Conservation (phyloP, 2,888 invertebrate genomes). For the Caenorhabditis afra region DNA sequence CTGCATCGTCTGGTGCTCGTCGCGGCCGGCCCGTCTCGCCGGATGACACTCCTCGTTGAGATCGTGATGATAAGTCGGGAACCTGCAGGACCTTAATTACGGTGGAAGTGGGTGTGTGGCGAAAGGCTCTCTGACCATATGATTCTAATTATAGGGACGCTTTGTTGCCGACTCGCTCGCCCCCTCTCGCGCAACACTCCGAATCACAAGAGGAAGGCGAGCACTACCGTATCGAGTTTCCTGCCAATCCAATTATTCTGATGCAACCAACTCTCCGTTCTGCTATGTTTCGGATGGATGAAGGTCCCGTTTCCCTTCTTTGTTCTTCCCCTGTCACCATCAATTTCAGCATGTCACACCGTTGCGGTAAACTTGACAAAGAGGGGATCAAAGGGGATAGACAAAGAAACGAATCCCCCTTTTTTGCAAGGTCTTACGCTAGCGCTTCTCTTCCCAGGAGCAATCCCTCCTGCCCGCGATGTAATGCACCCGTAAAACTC, state of each 20-base stretch:
- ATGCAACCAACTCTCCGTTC: slow-evolving; percentile 4
- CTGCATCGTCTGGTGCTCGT: neutral
- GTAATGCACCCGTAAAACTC: slow-evolving; percentile 38
- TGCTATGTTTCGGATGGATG: neutral
- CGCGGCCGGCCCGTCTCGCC: neutral
- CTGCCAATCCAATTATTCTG: slow-evolving; percentile 2
- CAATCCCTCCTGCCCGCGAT: slow-evolving; percentile 2
- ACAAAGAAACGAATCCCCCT: slow-evolving; percentile 9
- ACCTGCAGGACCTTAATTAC: slow-evolving; percentile 44
- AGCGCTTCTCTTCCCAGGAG: slow-evolving; percentile 28
- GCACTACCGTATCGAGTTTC: slow-evolving; percentile 41
- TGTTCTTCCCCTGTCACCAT: neutral
- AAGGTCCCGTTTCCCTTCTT: neutral
- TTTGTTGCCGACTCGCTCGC: slow-evolving; percentile 36
- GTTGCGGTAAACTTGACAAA: neutral
- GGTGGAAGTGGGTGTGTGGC: slow-evolving; percentile 13
- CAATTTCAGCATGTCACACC: neutral
- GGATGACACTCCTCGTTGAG: slow-evolving; percentile 41
- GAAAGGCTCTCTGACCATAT: slow-evolving; percentile 20
- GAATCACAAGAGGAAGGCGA: too few relatives aligned
- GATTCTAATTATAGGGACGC: slow-evolving; percentile 49
- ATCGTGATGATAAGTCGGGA: slow-evolving; percentile 56
- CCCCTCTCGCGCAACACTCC: neutral
- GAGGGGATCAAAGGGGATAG: slow-evolving; percentile 1
- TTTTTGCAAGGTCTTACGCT: too few relatives aligned